Conservation (phyloP, 2,888 invertebrate species). For the Scaptomyza caliginosa region DNA sequence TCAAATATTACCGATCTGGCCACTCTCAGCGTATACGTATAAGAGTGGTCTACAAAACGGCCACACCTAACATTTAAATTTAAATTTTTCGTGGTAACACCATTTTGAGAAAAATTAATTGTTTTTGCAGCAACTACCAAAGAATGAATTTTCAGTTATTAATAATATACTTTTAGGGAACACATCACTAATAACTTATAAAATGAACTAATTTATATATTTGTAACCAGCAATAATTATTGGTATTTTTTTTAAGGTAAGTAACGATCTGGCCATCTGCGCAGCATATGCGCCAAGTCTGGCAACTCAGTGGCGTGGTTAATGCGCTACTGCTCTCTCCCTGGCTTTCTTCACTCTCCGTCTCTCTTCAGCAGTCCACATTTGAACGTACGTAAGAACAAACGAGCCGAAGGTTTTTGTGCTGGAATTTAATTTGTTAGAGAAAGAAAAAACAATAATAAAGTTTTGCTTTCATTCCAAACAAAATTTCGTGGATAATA, state of each 20-base stretch:
- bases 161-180: too few relatives aligned
- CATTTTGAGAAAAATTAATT: too few relatives aligned
- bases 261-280: not conserved
- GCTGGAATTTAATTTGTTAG: conserved; percentile 80
- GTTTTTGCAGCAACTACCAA: too few relatives aligned
- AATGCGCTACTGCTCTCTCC: conserved; percentile 59
- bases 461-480: conserved; percentile 69
- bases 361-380: conserved; percentile 66
- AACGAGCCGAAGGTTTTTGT: conserved; percentile 65
- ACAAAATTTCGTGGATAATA: conserved; percentile 58
- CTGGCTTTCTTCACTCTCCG: conserved; percentile 60
- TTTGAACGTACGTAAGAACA: conserved; percentile 63
- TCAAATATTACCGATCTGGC: conserved; percentile 12
- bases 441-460: conserved; percentile 82
- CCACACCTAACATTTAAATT: not conserved
- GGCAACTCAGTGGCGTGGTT: conserved; percentile 34
- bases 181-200: too few relatives aligned
- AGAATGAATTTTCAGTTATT: too few relatives aligned
- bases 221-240: not conserved
- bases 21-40: not conserved
- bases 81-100: too few relatives aligned
- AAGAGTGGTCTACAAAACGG: not conserved
- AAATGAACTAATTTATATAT: not conserved
- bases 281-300: conserved; percentile 6
- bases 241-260: not conserved